Conservation (phyloP, 2,113 vertebrate species). For the Neotoma lepida region DNA sequence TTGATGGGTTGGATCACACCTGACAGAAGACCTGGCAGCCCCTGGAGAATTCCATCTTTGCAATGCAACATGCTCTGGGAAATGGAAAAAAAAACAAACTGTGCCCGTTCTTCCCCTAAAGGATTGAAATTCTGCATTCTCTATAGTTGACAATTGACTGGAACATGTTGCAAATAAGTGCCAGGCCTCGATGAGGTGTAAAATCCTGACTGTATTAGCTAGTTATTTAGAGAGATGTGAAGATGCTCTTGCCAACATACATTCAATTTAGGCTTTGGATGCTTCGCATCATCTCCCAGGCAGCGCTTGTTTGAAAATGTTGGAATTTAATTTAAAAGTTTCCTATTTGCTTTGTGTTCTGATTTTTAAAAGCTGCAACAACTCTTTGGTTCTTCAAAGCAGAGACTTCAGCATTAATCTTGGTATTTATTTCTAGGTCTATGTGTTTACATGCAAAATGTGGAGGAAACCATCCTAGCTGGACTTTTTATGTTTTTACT, state of each 20-base stretch:
- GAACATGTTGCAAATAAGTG: constrained; percentile 76
- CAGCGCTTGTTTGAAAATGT: constrained; percentile 73
- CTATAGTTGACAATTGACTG: constrained; percentile 74
- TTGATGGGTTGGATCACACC: constrained; percentile 69
- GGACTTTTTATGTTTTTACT: neutral
- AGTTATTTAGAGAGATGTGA: constrained; percentile 79
- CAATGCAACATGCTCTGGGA: constrained; percentile 48
- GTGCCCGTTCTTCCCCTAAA: constrained; percentile 16
- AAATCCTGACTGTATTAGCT: constrained; percentile 75
- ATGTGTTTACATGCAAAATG: neutral
- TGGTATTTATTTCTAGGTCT: neutral
- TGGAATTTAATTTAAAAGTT: constrained; percentile 76
- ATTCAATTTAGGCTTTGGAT: constrained; percentile 74
- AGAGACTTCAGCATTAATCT: constrained; percentile 54
- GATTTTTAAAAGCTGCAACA: constrained; percentile 62
- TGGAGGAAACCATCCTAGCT: neutral
- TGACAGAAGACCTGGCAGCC: constrained; percentile 64
- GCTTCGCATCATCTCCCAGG: constrained; percentile 69
- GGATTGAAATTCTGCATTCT: constrained; percentile 74
- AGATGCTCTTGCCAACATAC: constrained; percentile 73
- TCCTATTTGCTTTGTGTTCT: constrained; percentile 58
- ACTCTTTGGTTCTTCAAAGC: constrained; percentile 37
- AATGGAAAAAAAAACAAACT: constrained; percentile 36
- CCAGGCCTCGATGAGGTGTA: constrained; percentile 69
- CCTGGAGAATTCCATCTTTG: constrained; percentile 59